These are phyloP conservation scores for Crotophaga sulcirostris DNA, from an alignment of 2,113 vertebrate species.

Conservation along the genomic window DNA sequence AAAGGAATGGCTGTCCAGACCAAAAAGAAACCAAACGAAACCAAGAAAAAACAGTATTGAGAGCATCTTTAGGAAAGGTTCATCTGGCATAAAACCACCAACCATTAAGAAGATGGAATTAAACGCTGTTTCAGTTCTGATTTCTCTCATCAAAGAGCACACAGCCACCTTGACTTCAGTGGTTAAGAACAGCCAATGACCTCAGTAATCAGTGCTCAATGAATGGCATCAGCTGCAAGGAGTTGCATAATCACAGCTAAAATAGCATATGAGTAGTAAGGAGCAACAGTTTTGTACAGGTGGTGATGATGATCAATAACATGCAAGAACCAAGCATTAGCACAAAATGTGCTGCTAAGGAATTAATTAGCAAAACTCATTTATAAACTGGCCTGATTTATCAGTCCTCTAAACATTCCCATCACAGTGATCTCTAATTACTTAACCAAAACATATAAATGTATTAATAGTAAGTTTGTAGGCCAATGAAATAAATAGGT, in stretches of 20 bases:
- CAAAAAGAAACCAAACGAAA: background rate
- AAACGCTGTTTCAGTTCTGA: background rate
- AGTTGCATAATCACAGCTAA: background rate
- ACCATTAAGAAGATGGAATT: background rate
- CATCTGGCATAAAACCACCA: background rate
- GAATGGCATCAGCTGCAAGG: background rate
- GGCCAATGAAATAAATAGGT: too few species aligned
- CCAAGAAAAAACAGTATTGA: background rate
- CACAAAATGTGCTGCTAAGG: background rate
- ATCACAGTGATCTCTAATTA: background rate
- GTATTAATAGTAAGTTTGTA: too few species aligned
- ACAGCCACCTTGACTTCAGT: background rate
- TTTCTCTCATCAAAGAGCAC: background rate
- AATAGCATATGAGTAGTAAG: background rate
- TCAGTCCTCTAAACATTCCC: background rate
- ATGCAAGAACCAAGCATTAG: background rate
- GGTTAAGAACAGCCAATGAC: background rate
- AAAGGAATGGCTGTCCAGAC: background rate
- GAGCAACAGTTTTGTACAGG: background rate
- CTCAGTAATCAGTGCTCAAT: background rate
- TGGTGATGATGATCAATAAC: background rate
- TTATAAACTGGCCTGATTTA: background rate
- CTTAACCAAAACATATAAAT: background rate
- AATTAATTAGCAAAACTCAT: background rate
- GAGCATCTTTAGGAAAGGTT: background rate